Evolutionary conservation across 2,113 vertebrate species (phyloP).

Genomic region (Gobio gobio): DNA sequence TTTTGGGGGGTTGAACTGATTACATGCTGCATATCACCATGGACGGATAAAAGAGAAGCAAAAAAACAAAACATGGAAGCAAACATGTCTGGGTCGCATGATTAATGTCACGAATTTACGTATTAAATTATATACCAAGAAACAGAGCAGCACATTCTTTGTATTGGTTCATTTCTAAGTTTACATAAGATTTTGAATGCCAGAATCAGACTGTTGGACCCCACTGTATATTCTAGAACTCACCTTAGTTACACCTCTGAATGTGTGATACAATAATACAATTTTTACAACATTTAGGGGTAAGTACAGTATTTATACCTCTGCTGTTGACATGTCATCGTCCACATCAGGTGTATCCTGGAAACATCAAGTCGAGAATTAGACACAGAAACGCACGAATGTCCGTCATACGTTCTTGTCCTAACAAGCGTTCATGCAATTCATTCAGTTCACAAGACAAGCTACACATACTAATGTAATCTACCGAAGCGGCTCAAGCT

Average conservation of each 20-base stretch:
- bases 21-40: not conserved
- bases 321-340: conserved; percentile 84
- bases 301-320: conserved; percentile 76
- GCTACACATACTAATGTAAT: conserved; percentile 33
- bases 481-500: conserved; percentile 45
- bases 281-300: not conserved
- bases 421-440: conserved; percentile 13
- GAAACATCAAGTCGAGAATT: conserved; percentile 48
- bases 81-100: not conserved
- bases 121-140: not conserved
- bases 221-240: not conserved
- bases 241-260: not conserved
- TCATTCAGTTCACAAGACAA: conserved; percentile 28
- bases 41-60: not conserved
- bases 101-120: not conserved
- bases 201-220: not conserved
- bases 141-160: not conserved
- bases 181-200: not conserved
- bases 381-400: not conserved
- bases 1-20: not conserved
- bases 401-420: not conserved
- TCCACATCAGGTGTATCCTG: conserved; percentile 85
- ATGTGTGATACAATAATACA: not conserved
- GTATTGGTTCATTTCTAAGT: not conserved
- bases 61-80: not conserved